Evolutionary conservation across 2,888 invertebrate genomes (phyloP).

Genomic region (Polymixis lichenea): DNA sequence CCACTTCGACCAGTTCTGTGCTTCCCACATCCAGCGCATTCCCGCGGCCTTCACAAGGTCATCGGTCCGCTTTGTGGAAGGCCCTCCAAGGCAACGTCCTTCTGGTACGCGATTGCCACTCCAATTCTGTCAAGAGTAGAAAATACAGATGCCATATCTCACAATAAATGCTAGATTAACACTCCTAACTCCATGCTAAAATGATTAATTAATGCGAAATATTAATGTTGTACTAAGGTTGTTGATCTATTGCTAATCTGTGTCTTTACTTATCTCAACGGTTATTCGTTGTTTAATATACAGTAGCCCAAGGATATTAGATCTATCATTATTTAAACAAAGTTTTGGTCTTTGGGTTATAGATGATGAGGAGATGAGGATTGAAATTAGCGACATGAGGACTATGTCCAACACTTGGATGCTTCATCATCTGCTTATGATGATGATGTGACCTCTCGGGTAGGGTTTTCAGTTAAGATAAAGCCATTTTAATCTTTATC

Average conservation of each 20-base stretch:
- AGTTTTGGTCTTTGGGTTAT: neutral
- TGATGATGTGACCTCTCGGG: neutral
- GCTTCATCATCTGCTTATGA: neutral
- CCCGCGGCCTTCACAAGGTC: too few species aligned
- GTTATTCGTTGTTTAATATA: conserved; percentile 12
- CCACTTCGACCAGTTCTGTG: too few species aligned
- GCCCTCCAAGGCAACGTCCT: too few species aligned
- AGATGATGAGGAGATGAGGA: neutral
- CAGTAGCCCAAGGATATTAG: conserved; percentile 11
- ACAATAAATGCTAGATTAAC: neutral
- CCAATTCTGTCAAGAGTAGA: too few species aligned
- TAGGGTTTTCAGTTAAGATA: neutral
- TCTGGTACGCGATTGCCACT: too few species aligned
- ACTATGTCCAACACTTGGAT: neutral
- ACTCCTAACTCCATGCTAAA: conserved; percentile 49
- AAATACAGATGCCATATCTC: conserved; percentile 34
- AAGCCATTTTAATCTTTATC: too few species aligned
- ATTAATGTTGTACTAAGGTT: conserved; percentile 58
- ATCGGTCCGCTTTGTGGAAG: too few species aligned
- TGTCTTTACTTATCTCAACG: conserved; percentile 30
- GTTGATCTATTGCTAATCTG: conserved; percentile 56
- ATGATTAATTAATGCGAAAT: conserved; percentile 66
- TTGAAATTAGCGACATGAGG: too few species aligned
- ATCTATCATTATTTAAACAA: neutral
- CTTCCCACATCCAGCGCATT: too few species aligned